Base-by-base conservation (phyloP, 1,140 invertebrate genomes). In the Aphaenogaster ashmeadi region DNA sequence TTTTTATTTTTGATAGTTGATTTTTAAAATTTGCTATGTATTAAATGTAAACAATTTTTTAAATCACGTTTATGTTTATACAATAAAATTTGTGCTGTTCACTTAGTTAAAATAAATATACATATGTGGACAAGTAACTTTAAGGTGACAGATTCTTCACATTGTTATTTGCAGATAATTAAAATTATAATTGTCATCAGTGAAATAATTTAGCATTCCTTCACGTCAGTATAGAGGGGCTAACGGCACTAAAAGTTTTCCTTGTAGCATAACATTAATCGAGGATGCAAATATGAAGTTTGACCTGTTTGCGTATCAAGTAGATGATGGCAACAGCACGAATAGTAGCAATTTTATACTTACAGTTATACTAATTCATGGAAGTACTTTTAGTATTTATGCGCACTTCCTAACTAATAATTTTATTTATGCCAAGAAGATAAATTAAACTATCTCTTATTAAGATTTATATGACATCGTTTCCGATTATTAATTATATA, bases 241-340 rank as follows among this genome's bases (percentile, higher is more conserved):
- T 84, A 84, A 84, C 80, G 54, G 80, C 44, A 83, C 4, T 41
- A 58, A 83, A 54, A 18, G 11, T 75, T 84, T 84, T 75, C 41
- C 41, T 84, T 38, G 3, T 75, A 75, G 41, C 80, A 8, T 44
- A 41, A 60, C 18, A 71, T 41, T 71, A 71, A 81, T 81, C 52
- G 21, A 81, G 41, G 56, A 84, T 84, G 80, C 80, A 84, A 75
- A 84, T 75, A 75, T 84, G 69, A 84, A 84, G 69, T 60, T 84
- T 41, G 52, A 84, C 80, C 54, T 74, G 80, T 84, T 84, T 84
- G 71, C 54, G 27, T 56, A 71, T 84, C 41, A 3, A 50, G 52
- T 47, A 75, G 69, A 60, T 75, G 69, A 75, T 50, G n/a, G 15
- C 52, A 71, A 62, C 44, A 54, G 11, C 38, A 77, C 56, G 75